A percentile compares a stretch with the other conserved stretches of the same genome.
phyloP scores from a whole-genome alignment of 2,113 vertebrate species.

The Typhlomys cinereus region DNA sequence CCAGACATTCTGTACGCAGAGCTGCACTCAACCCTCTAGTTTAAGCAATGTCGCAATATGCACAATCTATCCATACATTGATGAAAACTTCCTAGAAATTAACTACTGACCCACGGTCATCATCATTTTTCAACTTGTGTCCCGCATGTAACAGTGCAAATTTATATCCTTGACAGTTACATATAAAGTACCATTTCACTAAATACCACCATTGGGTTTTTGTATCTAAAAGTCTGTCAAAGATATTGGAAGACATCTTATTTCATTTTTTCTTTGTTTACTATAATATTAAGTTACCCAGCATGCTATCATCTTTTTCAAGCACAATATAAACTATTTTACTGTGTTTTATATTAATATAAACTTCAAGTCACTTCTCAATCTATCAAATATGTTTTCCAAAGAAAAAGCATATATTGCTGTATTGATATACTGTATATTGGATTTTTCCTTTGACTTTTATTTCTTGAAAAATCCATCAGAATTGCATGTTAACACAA shows the following conservation, averaged over 20 bases:
- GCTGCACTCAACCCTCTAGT: not conserved
- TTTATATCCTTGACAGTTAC: not conserved
- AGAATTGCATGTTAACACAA: slow-evolving; percentile 28
- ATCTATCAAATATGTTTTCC: slow-evolving; percentile 2
- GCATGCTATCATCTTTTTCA: not conserved
- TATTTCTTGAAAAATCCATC: not conserved
- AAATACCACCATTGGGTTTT: not conserved
- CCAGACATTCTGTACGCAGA: slow-evolving; percentile 9
- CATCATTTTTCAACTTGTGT: not conserved
- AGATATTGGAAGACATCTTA: not conserved
- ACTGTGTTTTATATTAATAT: not conserved
- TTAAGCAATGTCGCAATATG: not conserved
- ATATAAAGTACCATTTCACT: not conserved
- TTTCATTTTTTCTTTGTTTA: slow-evolving; percentile 25
- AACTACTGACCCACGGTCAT: not conserved
- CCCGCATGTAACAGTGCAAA: not conserved
- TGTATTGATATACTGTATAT: not conserved
- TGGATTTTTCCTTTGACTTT: not conserved
- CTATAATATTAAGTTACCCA: not conserved
- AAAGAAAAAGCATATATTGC: not conserved
- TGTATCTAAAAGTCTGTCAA: not conserved
- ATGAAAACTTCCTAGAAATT: not conserved
- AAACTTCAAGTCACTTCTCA: not conserved
- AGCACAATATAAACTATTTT: not conserved
- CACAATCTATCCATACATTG: not conserved